A percentile compares a stretch with the other conserved stretches of the same genome.
phyloP scores from a whole-genome alignment of 2,797 vertebrate genomes.

The Yasuhikotakia modesta region DNA sequence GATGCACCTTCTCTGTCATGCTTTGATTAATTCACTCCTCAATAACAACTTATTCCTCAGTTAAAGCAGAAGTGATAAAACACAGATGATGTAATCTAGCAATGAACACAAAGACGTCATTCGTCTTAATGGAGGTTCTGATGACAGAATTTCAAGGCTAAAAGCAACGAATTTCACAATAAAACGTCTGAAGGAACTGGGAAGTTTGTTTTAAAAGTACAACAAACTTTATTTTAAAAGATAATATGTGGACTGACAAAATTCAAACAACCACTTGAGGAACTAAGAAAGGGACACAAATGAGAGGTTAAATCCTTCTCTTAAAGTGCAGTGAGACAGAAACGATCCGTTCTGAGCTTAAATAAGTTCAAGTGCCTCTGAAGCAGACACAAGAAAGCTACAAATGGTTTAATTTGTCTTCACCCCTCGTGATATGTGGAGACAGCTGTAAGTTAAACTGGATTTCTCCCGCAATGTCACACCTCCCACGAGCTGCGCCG shows the following conservation, averaged over 20 bases:
- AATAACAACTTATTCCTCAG: too few species aligned
- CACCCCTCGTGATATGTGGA: conserved; percentile 9
- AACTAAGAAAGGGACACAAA: too few species aligned
- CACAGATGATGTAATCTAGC: too few species aligned
- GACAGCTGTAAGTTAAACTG: conserved; percentile 12
- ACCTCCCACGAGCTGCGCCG: not conserved
- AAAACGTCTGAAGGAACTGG: not conserved
- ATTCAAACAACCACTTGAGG: too few species aligned
- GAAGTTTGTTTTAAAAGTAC: not conserved
- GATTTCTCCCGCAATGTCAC: conserved; percentile 6
- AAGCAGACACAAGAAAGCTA: not conserved
- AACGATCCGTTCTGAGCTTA: not conserved
- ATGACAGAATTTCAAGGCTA: not conserved
- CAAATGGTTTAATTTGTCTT: not conserved
- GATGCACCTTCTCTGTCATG: not conserved
- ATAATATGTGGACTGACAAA: too few species aligned
- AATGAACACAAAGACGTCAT: not conserved
- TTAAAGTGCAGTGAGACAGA: not conserved
- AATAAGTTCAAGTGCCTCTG: not conserved
- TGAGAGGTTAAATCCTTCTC: not conserved
- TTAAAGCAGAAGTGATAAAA: too few species aligned
- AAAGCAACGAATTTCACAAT: not conserved
- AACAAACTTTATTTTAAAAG: too few species aligned
- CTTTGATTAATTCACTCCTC: too few species aligned
- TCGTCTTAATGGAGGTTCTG: not conserved